Evolutionary conservation across 2,113 vertebrate genomes (phyloP), one percentile per base, ranked within the genome.

Genomic region (Pedionomus torquatus): DNA sequence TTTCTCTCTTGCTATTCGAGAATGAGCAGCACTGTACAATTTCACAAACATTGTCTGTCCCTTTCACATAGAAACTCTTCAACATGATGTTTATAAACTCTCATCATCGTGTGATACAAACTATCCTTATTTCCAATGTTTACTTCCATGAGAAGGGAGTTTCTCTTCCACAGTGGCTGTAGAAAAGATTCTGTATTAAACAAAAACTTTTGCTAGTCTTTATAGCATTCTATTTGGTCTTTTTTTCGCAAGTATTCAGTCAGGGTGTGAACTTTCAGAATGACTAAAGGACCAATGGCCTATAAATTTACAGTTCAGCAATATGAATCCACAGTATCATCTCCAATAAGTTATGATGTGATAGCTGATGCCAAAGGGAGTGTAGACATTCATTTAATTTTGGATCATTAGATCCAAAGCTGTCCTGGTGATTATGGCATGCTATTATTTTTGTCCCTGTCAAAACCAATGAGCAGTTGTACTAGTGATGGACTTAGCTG

Each of bases 391-490:
- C 2, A 69, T 97, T 84, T 87, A 85, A 95, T 90, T 91, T 96
- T 76, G 71, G 33, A 90, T 94, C 82, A 72, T 93, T 87, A 76
- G 58, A 65, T 72, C 49, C 66, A 88, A 93, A 94, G 52, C 82
- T 92, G 75, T 95, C 58, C 17, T 71, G n/a, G 54, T 94, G 70
- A 69, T 94, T 76, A 83, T 87, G 52, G 65, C 26, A 48, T 2
- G n/a, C 52, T 89, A 58, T 88, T 93, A 78, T 90, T 97, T 97
- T 93, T 97, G 74, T 85, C 39, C 18, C 78, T 93, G 82, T 90
- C 95, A 88, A 93, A 95, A 72, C 31, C 92, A 83, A 58, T 87
- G 78, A 93, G 25, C 44, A 69, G 48, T 87, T 94, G 26, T 79
- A 64, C 48, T 61, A 61, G 37, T 74, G 82, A 88, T 49, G 75